Conservation (phyloP, 2,888 invertebrate genomes). For the Andrena praecox region DNA sequence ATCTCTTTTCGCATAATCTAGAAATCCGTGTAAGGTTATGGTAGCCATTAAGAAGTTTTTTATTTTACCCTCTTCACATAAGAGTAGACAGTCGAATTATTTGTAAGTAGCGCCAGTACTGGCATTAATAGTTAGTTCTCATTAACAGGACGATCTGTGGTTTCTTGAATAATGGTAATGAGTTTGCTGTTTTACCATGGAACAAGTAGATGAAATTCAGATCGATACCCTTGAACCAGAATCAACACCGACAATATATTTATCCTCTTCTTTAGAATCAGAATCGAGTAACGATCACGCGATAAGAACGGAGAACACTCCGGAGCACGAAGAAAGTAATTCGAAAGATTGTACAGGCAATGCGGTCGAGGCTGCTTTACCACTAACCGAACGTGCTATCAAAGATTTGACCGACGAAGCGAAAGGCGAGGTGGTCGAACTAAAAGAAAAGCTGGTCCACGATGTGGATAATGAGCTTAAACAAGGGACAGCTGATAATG, state of each 20-base stretch:
- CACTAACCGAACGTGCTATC: slow-evolving; percentile 18
- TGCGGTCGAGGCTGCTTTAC: not conserved
- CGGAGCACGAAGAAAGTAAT: slow-evolving; percentile 2
- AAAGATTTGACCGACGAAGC: not conserved
- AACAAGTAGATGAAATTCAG: slow-evolving; percentile 57
- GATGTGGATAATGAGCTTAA: not conserved
- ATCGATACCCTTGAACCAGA: slow-evolving; percentile 15
- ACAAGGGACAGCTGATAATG: not conserved
- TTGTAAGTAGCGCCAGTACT: not conserved
- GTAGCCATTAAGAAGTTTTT: slow-evolving; percentile 14
- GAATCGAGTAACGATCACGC: not conserved
- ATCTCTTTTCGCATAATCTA: slow-evolving; percentile 8
- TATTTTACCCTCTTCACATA: not conserved
- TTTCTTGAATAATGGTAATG: slow-evolving; percentile 51
- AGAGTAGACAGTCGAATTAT: not conserved
- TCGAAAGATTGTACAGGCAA: slow-evolving; percentile 9
- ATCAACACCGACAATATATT: not conserved
- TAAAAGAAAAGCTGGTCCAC: slow-evolving; percentile 1
- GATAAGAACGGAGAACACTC: not conserved
- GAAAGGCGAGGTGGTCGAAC: not conserved
- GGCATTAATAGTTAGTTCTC: slow-evolving; percentile 4
- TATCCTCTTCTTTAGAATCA: not conserved
- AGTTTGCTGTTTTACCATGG: slow-evolving; percentile 64
- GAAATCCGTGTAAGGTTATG: slow-evolving; percentile 56
- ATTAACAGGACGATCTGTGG: slow-evolving; percentile 57